Conservation (phyloP, 2,113 vertebrate genomes). For the Zosterops japonicus region DNA sequence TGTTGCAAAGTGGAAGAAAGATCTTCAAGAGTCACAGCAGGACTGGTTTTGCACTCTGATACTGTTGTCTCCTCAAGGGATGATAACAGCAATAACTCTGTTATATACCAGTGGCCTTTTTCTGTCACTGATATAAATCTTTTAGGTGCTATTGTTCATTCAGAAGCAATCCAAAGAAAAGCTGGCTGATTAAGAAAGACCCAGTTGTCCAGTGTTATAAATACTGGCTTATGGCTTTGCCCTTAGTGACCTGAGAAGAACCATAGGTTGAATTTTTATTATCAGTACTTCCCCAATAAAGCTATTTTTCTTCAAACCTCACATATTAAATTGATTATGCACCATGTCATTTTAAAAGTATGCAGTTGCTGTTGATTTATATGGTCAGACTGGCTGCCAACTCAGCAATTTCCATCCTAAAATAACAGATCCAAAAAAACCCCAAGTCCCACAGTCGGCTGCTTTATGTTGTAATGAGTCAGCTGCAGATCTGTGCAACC, state of each 20-base stretch:
- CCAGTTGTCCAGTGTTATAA: not conserved
- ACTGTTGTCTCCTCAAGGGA: not conserved
- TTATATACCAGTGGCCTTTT: not conserved
- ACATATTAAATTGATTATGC: slow-evolving; percentile 65
- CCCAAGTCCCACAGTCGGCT: not conserved
- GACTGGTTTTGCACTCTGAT: not conserved
- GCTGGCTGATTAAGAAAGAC: slow-evolving; percentile 33
- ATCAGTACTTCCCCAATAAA: slow-evolving; percentile 33
- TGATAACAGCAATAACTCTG: not conserved
- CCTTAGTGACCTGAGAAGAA: slow-evolving; percentile 37
- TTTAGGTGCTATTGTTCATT: slow-evolving; percentile 7
- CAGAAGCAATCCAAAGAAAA: slow-evolving; percentile 19
- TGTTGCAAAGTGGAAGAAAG: not conserved
- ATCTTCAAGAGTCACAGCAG: not conserved
- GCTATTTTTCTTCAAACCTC: slow-evolving; percentile 54
- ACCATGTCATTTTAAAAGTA: slow-evolving; percentile 66
- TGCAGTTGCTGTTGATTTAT: slow-evolving; percentile 61
- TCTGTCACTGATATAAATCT: not conserved
- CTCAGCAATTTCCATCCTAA: slow-evolving; percentile 65
- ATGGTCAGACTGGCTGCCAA: slow-evolving; percentile 40
- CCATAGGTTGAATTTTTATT: slow-evolving; percentile 14
- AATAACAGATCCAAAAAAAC: slow-evolving; percentile 56
- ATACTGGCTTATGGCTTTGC: not conserved
- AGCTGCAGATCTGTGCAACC: slow-evolving; percentile 55
- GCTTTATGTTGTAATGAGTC: slow-evolving; percentile 60